phyloP scores from a whole-genome alignment of 2,797 vertebrate species.

The Acrossocheilus fasciatus region DNA sequence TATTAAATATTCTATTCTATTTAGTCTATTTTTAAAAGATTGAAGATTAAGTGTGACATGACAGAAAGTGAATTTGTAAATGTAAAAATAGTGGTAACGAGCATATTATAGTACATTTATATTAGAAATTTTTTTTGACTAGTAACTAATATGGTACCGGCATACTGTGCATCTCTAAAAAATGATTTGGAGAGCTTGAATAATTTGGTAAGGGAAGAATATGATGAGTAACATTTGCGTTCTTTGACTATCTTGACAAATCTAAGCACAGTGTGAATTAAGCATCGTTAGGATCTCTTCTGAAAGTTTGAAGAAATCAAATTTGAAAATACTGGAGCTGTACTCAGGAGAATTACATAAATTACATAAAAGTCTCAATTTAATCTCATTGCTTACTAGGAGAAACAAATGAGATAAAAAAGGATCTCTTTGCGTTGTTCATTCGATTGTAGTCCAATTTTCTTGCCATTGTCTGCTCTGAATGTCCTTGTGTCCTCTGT shows the following conservation, averaged over 20 bases:
- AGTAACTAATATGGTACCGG: not conserved
- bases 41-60: not conserved
- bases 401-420: not conserved
- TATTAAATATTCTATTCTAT: not conserved
- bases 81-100: not conserved
- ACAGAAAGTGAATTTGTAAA: not conserved
- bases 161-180: not conserved
- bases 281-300: not conserved
- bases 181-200: not conserved
- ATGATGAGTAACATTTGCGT: not conserved
- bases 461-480: not conserved
- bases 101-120: not conserved
- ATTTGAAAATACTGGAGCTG: not conserved
- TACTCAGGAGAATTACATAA: not conserved
- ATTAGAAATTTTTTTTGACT: not conserved
- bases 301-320: not conserved
- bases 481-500: slow-evolving; percentile 27
- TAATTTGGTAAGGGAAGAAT: not conserved
- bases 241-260: not conserved
- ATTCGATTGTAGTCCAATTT: not conserved
- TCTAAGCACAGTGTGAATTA: not conserved
- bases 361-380: not conserved
- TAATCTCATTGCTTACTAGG: not conserved
- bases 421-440: slow-evolving; percentile 3
- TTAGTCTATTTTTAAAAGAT: not conserved